Conservation (phyloP, 2,113 vertebrate genomes). For the Emydocephalus ijimae region DNA sequence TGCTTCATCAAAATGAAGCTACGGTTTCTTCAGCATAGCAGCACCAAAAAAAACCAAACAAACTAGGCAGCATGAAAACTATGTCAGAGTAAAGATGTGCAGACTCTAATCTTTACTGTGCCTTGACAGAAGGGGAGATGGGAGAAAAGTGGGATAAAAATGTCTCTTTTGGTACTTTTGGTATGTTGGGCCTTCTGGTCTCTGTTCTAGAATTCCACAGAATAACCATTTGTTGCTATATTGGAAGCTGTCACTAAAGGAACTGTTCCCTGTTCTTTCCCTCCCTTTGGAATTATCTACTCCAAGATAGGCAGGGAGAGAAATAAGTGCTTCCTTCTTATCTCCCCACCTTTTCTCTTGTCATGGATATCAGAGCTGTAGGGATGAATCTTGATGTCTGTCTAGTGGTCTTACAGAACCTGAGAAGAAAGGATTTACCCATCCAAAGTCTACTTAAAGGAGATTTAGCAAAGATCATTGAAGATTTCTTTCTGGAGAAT, state of each 20-base stretch:
- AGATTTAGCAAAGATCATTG: not conserved
- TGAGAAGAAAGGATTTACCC: not conserved
- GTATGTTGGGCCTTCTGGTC: not conserved
- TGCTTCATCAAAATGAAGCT: not conserved
- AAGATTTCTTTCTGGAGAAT: not conserved
- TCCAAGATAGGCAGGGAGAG: not conserved
- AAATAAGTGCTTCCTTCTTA: not conserved
- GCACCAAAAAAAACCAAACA: not conserved
- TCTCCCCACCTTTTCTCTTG: not conserved
- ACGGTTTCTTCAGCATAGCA: not conserved
- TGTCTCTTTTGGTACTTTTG: not conserved
- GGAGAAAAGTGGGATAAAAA: not conserved
- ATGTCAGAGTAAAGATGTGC: not conserved
- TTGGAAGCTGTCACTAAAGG: not conserved
- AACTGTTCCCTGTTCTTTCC: not conserved
- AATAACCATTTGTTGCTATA: not conserved
- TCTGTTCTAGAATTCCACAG: not conserved
- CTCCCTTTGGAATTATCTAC: not conserved
- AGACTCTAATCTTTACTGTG: not conserved
- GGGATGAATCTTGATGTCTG: not conserved
- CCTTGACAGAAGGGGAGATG: not conserved
- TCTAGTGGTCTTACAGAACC: not conserved
- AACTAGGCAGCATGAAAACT: not conserved
- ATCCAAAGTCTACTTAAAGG: not conserved
- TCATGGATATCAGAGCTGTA: too few species aligned